Evolutionary conservation across 2,797 vertebrate species (phyloP), one percentile per base, ranked within the genome.

Genomic region (Halcyon smyrnensis): DNA sequence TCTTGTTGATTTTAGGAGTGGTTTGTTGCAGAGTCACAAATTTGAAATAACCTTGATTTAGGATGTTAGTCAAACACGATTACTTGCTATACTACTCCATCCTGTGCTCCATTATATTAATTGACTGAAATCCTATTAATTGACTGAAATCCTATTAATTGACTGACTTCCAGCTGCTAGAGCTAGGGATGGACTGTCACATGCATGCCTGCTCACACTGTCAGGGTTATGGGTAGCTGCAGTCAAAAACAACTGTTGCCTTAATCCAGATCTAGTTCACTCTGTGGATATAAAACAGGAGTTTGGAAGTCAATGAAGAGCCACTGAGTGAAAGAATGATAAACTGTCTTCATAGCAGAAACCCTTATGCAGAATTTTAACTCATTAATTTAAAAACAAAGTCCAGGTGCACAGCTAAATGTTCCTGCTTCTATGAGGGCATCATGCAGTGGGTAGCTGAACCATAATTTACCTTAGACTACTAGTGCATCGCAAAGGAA

Each of bases 221-320:
- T 7, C 0, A 0, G 37, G 21, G 18, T 11, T 62, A 41, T 17
- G 46, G 15, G 6, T 15, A 41, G 15, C 18, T 24, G 20, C 25
- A 3, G 11, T 21, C 27, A 32, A 76, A 76, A 85, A n/a, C 12
- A 77, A 15, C n/a, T 6, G 11, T 36, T 57, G 46, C 15, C 8
- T 21, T 24, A 7, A 5, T 59, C 19, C 39, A 21, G 9, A 14
- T 36, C 14, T 30, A 0, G 32, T 83, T 65, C 60, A 27, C 19
- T 3, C 36, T 27, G 30, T 46, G 53, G 21, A 4, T 9, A 15
- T 32, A 45, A 60, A 85, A 5, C 17, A 36, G 32, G 56, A 36
- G 37, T 28, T 36, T 63, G 27, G 32, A 71, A 77, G 27, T n/a
- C 60, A 63, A 1, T 12, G n/a, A 53, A 59, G 30, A 75, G 14